Conservation (phyloP, 2,113 vertebrate genomes). For the Synchiropus splendidus region DNA sequence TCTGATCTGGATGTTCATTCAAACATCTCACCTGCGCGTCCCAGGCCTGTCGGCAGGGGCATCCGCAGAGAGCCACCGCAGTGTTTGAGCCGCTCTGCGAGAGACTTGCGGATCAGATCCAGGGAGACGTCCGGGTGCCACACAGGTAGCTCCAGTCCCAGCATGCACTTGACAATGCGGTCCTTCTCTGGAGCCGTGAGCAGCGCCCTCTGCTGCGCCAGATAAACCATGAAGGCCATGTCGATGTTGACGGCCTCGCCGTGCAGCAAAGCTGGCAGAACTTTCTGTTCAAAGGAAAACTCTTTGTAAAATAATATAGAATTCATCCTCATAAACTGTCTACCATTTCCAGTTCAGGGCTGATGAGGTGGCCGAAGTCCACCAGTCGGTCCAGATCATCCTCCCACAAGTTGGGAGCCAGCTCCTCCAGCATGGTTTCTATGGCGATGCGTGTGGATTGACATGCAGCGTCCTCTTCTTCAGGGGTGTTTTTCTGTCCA, state of each 20-base stretch:
- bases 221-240: constrained; percentile 70
- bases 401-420: constrained; percentile 75
- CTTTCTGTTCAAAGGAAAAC: constrained; percentile 49
- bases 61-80: constrained; percentile 59
- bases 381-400: constrained; percentile 72
- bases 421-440: constrained; percentile 75
- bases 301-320: too few species aligned
- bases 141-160: constrained; percentile 59
- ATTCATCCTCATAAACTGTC: too few species aligned
- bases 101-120: constrained; percentile 55
- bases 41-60: constrained; percentile 64
- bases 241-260: constrained; percentile 67
- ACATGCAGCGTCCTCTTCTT: constrained; percentile 34
- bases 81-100: constrained; percentile 58
- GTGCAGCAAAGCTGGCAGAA: constrained; percentile 63
- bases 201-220: constrained; percentile 51
- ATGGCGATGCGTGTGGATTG: constrained; percentile 66
- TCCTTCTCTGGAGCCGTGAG: constrained; percentile 36
- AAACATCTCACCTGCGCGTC: constrained; percentile 52
- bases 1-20: not conserved
- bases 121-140: constrained; percentile 64
- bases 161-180: constrained; percentile 66
- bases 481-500: not conserved
- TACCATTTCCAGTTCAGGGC: constrained; percentile 74
- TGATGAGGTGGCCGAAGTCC: constrained; percentile 75